Evolutionary conservation across 2,113 vertebrate genomes (phyloP).

Genomic region (Microtus pennsylvanicus): DNA sequence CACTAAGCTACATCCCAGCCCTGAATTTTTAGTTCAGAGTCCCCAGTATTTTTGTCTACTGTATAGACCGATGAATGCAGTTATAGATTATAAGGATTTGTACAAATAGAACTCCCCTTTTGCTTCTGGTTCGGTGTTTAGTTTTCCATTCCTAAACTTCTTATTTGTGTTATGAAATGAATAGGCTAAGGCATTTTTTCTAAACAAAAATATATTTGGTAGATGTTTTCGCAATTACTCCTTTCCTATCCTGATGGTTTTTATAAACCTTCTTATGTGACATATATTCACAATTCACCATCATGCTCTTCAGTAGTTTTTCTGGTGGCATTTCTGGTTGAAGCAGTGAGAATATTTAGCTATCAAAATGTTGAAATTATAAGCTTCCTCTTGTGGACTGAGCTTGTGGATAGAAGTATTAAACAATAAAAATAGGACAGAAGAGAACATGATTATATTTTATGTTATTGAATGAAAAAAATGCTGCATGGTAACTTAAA

Average conservation of each 20-base stretch:
- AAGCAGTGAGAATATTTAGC: conserved; percentile 37
- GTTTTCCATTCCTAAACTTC: conserved; percentile 40
- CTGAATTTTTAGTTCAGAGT: conserved; percentile 37
- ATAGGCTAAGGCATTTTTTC: conserved; percentile 51
- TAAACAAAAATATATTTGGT: conserved; percentile 51
- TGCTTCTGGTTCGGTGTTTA: background rate
- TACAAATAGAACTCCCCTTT: background rate
- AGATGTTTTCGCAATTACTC: conserved; percentile 36
- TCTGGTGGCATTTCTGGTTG: background rate
- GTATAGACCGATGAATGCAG: background rate
- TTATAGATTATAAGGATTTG: conserved; percentile 49
- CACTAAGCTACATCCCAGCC: background rate
- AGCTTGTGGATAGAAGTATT: background rate
- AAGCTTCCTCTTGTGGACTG: conserved; percentile 3
- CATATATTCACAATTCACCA: conserved; percentile 30
- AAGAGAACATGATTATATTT: conserved; percentile 45
- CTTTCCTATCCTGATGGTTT: conserved; percentile 46
- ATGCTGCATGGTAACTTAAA: conserved; percentile 8
- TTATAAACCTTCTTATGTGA: conserved; percentile 11
- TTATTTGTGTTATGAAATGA: conserved; percentile 64
- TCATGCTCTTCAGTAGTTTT: conserved; percentile 48
- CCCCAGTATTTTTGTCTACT: conserved; percentile 20
- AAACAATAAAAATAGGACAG: conserved; percentile 13
- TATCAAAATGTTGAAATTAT: conserved; percentile 19
- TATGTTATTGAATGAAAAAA: conserved; percentile 43